Evolutionary conservation across 2,797 vertebrate species (phyloP).

Genomic region (Acanthopagrus latus): DNA sequence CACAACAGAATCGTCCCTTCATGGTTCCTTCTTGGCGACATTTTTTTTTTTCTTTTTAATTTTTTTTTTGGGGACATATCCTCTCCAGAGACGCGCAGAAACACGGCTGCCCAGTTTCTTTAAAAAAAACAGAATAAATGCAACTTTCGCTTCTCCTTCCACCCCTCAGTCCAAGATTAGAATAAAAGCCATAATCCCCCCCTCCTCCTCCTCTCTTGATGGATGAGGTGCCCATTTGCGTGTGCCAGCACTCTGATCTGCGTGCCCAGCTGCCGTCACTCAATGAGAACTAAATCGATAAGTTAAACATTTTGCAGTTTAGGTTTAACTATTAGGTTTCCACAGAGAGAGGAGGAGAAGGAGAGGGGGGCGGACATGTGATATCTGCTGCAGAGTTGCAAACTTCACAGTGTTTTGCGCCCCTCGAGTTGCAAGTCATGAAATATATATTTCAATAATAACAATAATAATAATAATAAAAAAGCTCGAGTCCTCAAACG

Average conservation of each 20-base stretch:
- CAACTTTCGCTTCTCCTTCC: slow-evolving; percentile 10
- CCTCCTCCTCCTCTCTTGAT: slow-evolving; percentile 26
- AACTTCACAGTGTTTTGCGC: slow-evolving; percentile 20
- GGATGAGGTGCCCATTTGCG: slow-evolving; percentile 55
- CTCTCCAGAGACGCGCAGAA: background rate
- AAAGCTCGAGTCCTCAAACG: slow-evolving; percentile 36
- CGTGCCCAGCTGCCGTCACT: slow-evolving; percentile 62
- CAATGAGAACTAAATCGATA: slow-evolving; percentile 61
- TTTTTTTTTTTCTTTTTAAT: background rate
- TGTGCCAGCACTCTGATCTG: slow-evolving; percentile 64
- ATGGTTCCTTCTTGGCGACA: background rate
- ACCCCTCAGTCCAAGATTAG: slow-evolving; percentile 37
- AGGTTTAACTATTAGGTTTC: slow-evolving; percentile 59
- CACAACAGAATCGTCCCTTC: slow-evolving; percentile 1
- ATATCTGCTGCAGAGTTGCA: slow-evolving; percentile 44
- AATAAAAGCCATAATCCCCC: slow-evolving; percentile 39
- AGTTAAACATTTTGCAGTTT: slow-evolving; percentile 56
- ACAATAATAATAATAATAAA: slow-evolving; percentile 6
- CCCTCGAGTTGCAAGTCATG: slow-evolving; percentile 49
- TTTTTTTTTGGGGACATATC: background rate
- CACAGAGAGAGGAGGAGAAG: background rate
- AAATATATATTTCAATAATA: slow-evolving; percentile 37
- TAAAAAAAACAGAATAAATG: slow-evolving; percentile 19
- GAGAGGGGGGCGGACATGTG: slow-evolving; percentile 4
- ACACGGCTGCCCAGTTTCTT: background rate